These are phyloP conservation scores for Muraenolepis orangiensis DNA, from an alignment of 2,797 vertebrate species.

Conservation along the genomic window DNA sequence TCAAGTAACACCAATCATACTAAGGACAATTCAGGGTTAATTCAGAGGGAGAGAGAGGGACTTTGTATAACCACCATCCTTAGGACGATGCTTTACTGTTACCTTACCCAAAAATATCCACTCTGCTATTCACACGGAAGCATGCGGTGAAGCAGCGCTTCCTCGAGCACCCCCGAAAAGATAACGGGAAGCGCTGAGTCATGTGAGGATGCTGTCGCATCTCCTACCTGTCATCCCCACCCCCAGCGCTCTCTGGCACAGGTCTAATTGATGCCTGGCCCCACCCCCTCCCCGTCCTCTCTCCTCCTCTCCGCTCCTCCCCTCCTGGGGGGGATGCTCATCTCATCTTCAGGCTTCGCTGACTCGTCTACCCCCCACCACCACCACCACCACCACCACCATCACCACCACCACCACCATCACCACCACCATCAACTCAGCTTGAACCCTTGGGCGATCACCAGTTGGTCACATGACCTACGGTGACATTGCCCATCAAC, in stretches of 20 bases:
- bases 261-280: background rate
- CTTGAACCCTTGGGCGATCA: constrained; percentile 3
- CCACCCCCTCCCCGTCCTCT: background rate
- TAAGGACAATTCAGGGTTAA: background rate
- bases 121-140: background rate
- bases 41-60: background rate
- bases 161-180: background rate
- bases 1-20: background rate
- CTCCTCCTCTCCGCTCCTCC: constrained; percentile 2
- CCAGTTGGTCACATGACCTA: constrained; percentile 25
- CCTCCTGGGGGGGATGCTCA: constrained; percentile 8
- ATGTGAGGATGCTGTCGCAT: constrained; percentile 10
- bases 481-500: constrained; percentile 16
- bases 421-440: constrained; percentile 13
- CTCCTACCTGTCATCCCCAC: constrained; percentile 19
- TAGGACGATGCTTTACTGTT: background rate
- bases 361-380: too few species aligned
- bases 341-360: constrained; percentile 29
- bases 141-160: background rate
- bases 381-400: too few species aligned
- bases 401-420: too few species aligned
- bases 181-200: constrained; percentile 15
- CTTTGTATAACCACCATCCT: background rate
- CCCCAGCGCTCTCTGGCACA: background rate
- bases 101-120: background rate